These are phyloP conservation scores for Drosophila mayri DNA, from an alignment of 1,140 invertebrate species.

Conservation along the genomic window DNA sequence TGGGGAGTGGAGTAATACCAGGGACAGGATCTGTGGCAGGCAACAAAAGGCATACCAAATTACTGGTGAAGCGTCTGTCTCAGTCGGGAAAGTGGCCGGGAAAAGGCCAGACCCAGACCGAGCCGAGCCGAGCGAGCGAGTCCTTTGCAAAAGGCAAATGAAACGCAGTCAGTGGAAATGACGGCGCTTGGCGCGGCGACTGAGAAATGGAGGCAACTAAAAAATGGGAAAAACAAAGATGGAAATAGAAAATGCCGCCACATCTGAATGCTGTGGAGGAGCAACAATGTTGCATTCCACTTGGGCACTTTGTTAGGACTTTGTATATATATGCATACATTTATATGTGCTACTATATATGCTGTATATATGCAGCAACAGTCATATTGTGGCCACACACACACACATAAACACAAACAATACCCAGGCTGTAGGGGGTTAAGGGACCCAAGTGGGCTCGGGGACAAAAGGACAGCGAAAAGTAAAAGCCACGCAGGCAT, in stretches of 20 bases:
- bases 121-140: slow-evolving; percentile 17
- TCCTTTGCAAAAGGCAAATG: slow-evolving; percentile 68
- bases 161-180: slow-evolving; percentile 83
- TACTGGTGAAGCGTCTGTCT: slow-evolving; percentile 70
- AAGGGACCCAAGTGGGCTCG: slow-evolving; percentile 25
- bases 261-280: slow-evolving; percentile 81
- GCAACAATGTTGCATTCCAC: slow-evolving; percentile 83
- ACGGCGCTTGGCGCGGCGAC: slow-evolving; percentile 54
- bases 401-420: slow-evolving; percentile 23
- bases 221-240: slow-evolving; percentile 57
- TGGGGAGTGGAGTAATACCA: not conserved
- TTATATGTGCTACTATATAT: not conserved
- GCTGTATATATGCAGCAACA: slow-evolving; percentile 48
- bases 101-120: slow-evolving; percentile 25
- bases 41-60: slow-evolving; percentile 81
- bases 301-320: slow-evolving; percentile 79
- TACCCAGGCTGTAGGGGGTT: slow-evolving; percentile 16
- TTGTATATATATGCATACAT: slow-evolving; percentile 10
- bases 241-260: slow-evolving; percentile 70
- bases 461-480: slow-evolving; percentile 64
- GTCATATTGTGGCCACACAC: slow-evolving; percentile 55
- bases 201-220: slow-evolving; percentile 55
- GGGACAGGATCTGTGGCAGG: slow-evolving; percentile 28
- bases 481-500: slow-evolving; percentile 65
- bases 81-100: slow-evolving; percentile 28